phyloP scores from a whole-genome alignment of 1,140 invertebrate species.

The Anthonomus grandis region DNA sequence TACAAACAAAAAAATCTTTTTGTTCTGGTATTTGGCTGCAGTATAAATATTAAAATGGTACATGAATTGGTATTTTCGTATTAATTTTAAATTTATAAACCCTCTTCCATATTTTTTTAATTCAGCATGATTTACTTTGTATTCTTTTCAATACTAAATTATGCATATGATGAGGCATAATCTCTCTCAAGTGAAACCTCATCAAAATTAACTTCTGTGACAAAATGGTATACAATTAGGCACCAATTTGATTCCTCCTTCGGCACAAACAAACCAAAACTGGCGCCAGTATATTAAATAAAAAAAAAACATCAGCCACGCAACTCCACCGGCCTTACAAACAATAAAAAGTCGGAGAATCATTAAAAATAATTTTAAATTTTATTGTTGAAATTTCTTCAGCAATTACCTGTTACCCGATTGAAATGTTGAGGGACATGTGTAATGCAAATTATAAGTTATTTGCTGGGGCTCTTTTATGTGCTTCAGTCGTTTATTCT shows the following conservation, averaged over 20 bases:
- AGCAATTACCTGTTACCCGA: constrained; percentile 9
- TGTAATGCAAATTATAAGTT: constrained; percentile 21
- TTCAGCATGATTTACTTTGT: too few relatives aligned
- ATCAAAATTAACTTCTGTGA: not conserved
- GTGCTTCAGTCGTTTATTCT: constrained; percentile 14
- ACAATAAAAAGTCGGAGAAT: constrained; percentile 16
- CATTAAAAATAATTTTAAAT: constrained; percentile 17
- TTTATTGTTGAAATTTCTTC: constrained; percentile 20
- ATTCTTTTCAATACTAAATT: too few relatives aligned
- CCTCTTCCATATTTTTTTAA: too few relatives aligned
- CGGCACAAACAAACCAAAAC: constrained; percentile 6
- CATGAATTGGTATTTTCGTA: too few relatives aligned
- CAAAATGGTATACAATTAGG: constrained; percentile 7
- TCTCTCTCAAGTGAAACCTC: not conserved
- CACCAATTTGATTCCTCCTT: not conserved
- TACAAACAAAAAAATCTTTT: too few relatives aligned
- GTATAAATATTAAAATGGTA: too few relatives aligned
- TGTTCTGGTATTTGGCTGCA: too few relatives aligned
- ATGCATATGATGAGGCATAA: too few relatives aligned
- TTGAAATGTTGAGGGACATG: constrained; percentile 20
- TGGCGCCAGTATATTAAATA: not conserved
- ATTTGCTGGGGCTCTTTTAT: constrained; percentile 20
- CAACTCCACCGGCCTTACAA: not conserved
- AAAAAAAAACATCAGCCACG: not conserved
- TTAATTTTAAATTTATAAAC: too few relatives aligned